A percentile compares a stretch with the other conserved stretches of the same genome.
Conservation (phyloP, 2,113 vertebrate species). For the Leiothrix lutea region DNA sequence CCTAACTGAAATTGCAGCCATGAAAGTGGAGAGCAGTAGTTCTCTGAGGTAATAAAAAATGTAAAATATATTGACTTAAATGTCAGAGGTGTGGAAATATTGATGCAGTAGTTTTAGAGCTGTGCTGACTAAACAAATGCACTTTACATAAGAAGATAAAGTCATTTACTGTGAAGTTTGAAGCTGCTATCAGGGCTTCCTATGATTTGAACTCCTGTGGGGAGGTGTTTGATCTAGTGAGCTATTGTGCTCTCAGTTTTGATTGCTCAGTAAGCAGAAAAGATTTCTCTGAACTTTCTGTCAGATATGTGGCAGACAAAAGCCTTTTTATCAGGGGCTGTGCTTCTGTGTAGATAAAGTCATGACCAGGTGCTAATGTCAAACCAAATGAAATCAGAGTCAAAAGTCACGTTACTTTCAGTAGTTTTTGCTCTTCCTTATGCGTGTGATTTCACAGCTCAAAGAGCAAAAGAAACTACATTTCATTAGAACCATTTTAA, state of each 20-base stretch:
- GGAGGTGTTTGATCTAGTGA: background rate
- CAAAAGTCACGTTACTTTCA: background rate
- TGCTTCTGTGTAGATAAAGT: background rate
- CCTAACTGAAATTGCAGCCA: background rate
- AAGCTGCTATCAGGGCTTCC: background rate
- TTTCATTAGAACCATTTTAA: background rate
- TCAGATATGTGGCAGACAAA: background rate
- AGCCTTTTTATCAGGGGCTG: background rate
- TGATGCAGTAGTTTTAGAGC: background rate
- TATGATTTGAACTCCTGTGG: background rate
- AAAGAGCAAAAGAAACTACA: background rate
- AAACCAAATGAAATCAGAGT: background rate
- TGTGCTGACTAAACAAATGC: background rate
- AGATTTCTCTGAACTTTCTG: background rate
- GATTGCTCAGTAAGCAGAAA: background rate
- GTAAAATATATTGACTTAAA: background rate
- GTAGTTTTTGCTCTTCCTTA: accelerated
- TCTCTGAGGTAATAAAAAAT: background rate
- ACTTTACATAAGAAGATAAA: slow-evolving; percentile 12
- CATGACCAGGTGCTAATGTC: background rate
- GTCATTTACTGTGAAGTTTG: background rate
- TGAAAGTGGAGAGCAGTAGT: background rate
- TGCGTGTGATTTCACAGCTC: background rate
- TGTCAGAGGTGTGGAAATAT: slow-evolving; percentile 9
- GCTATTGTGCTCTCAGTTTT: background rate